Conservation (phyloP, 2,797 vertebrate genomes). For the Lutjanus argentimaculatus region DNA sequence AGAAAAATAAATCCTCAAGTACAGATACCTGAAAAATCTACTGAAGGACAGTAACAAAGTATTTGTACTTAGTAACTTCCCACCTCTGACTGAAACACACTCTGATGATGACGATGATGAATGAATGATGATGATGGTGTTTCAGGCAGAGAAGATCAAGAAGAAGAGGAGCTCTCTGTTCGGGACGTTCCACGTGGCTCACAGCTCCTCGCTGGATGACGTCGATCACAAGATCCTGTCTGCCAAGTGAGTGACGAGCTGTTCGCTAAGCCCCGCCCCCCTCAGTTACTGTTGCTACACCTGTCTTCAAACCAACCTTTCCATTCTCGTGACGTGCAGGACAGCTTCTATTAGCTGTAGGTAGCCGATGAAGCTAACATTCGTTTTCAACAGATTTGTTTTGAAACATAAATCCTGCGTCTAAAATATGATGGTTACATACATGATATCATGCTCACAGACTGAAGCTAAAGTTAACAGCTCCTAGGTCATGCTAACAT, state of each 20-base stretch:
- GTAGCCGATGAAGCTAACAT: too few relatives aligned
- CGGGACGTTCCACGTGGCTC: constrained; percentile 95
- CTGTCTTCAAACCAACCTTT: neutral
- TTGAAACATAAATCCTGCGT: too few relatives aligned
- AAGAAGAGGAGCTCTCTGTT: constrained; percentile 96
- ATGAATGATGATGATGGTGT: constrained; percentile 30
- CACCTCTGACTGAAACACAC: neutral
- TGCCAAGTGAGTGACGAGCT: constrained; percentile 91
- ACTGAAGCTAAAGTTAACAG: neutral
- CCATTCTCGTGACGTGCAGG: neutral
- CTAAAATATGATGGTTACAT: too few relatives aligned
- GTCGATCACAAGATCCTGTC: constrained; percentile 98
- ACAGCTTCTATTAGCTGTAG: too few relatives aligned
- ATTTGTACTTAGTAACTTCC: too few relatives aligned
- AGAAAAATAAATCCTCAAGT: too few relatives aligned
- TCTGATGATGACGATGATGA: neutral
- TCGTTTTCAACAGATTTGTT: too few relatives aligned
- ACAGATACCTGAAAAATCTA: too few relatives aligned
- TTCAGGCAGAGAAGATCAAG: constrained; percentile 97
- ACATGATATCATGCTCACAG: neutral
- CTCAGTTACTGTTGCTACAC: neutral
- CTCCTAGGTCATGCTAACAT: neutral
- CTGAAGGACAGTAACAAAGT: too few relatives aligned
- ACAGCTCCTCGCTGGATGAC: constrained; percentile 96
- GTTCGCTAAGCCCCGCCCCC: neutral